Conservation (phyloP, 2,113 vertebrate genomes). For the Astur gentilis region DNA sequence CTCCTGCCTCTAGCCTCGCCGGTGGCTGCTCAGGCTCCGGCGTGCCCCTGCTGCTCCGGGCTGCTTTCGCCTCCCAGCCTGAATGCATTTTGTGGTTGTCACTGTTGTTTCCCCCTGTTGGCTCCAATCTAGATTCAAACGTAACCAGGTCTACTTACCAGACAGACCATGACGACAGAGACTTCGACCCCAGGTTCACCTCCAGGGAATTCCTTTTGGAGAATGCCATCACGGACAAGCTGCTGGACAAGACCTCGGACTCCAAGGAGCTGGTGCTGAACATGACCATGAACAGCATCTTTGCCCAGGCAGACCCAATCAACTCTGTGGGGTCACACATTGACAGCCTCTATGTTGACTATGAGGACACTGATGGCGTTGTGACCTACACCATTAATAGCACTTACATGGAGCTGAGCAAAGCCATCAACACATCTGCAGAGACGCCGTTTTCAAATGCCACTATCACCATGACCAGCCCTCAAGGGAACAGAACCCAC, state of each 20-base stretch:
- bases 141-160: constrained; percentile 65
- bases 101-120: constrained; percentile 33
- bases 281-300: constrained; percentile 84
- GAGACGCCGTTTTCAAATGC: constrained; percentile 76
- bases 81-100: constrained; percentile 44
- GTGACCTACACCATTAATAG: constrained; percentile 68
- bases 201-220: constrained; percentile 76
- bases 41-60: background rate
- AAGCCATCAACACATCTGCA: constrained; percentile 76
- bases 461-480: constrained; percentile 68
- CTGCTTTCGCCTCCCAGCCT: constrained; percentile 29
- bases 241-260: constrained; percentile 67
- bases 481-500: constrained; percentile 79
- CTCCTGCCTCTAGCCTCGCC: background rate
- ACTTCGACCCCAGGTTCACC: background rate
- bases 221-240: constrained; percentile 85
- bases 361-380: constrained; percentile 68
- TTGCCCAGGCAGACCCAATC: constrained; percentile 68
- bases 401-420: constrained; percentile 84
- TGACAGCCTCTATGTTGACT: constrained; percentile 74
- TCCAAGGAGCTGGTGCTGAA: constrained; percentile 81
- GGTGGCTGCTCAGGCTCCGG: constrained; percentile 13
- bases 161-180: constrained; percentile 57
- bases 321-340: constrained; percentile 64
- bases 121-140: constrained; percentile 66